Evolutionary conservation across 2,888 invertebrate species (phyloP).

Genomic region (Drosophila falleni): DNA sequence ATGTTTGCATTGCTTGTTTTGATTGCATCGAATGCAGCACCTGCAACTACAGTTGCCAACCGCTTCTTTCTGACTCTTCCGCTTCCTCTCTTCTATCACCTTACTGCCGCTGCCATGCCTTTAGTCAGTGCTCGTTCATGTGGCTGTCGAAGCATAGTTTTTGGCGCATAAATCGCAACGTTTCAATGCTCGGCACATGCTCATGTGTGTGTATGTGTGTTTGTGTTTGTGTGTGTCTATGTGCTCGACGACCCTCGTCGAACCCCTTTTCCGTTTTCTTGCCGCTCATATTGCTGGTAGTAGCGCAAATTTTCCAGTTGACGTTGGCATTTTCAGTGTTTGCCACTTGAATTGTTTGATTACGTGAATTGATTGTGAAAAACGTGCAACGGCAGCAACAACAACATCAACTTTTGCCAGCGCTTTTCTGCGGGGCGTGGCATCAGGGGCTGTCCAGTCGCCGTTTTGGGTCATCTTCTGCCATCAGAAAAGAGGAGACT

Average conservation of each 20-base stretch:
- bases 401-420: slow-evolving; percentile 39
- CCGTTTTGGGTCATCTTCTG: slow-evolving; percentile 47
- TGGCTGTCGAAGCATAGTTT: slow-evolving; percentile 83
- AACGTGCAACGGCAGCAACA: slow-evolving; percentile 75
- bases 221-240: slow-evolving; percentile 12
- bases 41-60: slow-evolving; percentile 54
- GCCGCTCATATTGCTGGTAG: slow-evolving; percentile 42
- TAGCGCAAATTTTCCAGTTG: slow-evolving; percentile 82
- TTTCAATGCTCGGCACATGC: slow-evolving; percentile 73
- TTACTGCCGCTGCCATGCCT: slow-evolving; percentile 39
- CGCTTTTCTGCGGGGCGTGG: slow-evolving; percentile 15
- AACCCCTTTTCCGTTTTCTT: slow-evolving; percentile 23
- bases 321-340: slow-evolving; percentile 84
- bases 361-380: slow-evolving; percentile 83
- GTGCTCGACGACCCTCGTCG: slow-evolving; percentile 9
- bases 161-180: slow-evolving; percentile 83
- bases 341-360: slow-evolving; percentile 85
- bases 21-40: slow-evolving; percentile 74
- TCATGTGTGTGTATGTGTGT: slow-evolving; percentile 24
- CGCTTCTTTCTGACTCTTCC: background rate
- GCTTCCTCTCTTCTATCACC: background rate
- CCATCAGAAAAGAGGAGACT: slow-evolving; percentile 44
- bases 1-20: slow-evolving; percentile 61
- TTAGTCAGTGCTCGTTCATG: slow-evolving; percentile 69
- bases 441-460: slow-evolving; percentile 9